A percentile compares a stretch with the other conserved stretches of the same genome.
phyloP scores from a whole-genome alignment of 2,113 vertebrate genomes.

The Paramormyrops kingsleyae region DNA sequence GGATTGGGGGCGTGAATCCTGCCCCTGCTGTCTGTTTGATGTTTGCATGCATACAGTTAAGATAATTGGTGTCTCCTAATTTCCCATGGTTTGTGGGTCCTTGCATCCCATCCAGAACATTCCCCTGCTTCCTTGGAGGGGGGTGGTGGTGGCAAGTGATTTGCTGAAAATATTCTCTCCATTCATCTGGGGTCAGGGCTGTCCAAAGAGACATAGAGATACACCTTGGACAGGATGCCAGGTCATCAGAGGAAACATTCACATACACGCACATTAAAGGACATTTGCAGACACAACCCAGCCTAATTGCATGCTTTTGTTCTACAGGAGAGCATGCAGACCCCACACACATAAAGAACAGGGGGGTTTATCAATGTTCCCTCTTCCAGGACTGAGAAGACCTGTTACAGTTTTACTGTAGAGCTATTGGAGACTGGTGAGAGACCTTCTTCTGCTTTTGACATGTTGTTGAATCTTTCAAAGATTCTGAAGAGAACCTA shows the following conservation, averaged over 20 bases:
- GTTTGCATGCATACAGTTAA: neutral
- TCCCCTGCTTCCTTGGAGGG: neutral
- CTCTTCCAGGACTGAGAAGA: neutral
- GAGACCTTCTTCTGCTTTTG: neutral
- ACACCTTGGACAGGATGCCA: neutral
- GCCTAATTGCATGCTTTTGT: neutral
- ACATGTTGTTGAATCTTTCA: neutral
- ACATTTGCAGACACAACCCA: neutral
- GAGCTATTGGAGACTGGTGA: neutral
- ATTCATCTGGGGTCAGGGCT: neutral
- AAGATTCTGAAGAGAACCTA: neutral
- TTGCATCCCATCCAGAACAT: neutral
- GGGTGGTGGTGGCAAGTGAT: neutral
- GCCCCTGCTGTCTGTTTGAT: neutral
- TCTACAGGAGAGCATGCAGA: neutral
- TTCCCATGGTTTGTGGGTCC: neutral
- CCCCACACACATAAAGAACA: neutral
- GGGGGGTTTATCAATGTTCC: neutral
- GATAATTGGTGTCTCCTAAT: neutral
- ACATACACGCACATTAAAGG: neutral
- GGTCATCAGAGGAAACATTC: neutral
- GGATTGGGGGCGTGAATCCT: neutral
- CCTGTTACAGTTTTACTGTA: neutral
- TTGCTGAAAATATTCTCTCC: neutral
- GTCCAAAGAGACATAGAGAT: neutral